A percentile compares a stretch with the other conserved stretches of the same genome.
phyloP scores from a whole-genome alignment of 2,888 invertebrate species.

The Agrotis puta region DNA sequence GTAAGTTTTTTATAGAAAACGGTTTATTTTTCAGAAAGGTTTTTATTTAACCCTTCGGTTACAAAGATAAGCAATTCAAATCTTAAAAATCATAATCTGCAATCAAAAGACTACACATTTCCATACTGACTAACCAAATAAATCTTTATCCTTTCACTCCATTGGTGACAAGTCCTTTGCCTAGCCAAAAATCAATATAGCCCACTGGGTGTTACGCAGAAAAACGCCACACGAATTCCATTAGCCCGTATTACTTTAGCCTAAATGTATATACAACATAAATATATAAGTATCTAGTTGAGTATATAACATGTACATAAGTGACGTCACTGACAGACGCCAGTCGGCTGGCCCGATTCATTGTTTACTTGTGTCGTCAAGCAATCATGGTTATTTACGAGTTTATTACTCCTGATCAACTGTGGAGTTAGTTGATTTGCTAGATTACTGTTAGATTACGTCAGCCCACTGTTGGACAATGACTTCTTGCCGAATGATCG shows the following conservation, averaged over 20 bases:
- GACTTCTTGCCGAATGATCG: no score
- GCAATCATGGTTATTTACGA: constrained; percentile 31
- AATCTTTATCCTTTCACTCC: no score
- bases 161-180: not conserved
- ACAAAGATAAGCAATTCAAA: no score
- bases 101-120: no score
- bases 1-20: no score
- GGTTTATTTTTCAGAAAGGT: no score
- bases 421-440: not conserved
- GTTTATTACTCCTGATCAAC: constrained; percentile 23
- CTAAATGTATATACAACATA: not conserved
- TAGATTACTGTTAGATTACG: not conserved
- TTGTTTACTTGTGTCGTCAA: constrained; percentile 19
- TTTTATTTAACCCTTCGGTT: no score
- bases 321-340: constrained; percentile 32
- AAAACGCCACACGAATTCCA: not conserved
- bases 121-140: no score
- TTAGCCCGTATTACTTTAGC: not conserved
- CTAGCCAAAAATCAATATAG: not conserved
- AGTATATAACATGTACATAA: constrained; percentile 8
- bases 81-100: no score
- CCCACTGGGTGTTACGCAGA: not conserved
- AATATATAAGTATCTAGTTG: not conserved
- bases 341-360: constrained; percentile 2
- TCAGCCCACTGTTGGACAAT: no score